Base-by-base conservation (phyloP, 1,140 invertebrate genomes). In the Spodoptera litura region DNA sequence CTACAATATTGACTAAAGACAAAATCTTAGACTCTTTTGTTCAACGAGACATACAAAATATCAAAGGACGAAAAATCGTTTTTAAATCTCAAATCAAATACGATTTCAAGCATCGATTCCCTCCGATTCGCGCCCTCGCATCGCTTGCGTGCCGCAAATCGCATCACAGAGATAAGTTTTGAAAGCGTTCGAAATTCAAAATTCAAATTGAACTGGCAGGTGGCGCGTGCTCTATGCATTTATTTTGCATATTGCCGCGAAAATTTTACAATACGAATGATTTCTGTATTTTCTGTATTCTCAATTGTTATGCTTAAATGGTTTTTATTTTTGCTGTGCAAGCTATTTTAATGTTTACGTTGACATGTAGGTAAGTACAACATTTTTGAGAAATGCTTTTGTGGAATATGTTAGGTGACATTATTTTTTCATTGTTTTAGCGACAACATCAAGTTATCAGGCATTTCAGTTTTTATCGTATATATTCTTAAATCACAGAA, bases 41-140 rank as follows among this genome's bases (percentile, higher is more conserved):
- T 44, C 9, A 10, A 59, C 10, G 5, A 59, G 10, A 59, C n/a
- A 59, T 5, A 38, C 6, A 15, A 15, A 70, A 83, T 82, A 85
- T 88, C 83, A 87, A 83, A 86, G 78, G 83, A 78, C 70, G 80
- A 81, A 59, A 85, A 88, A 89, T 89, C 78, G 51, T 62, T 74
- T 31, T 82, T 74, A 82, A 87, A 88, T 87, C 85, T 81, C 78
- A 66, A 81, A 85, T 87, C 83, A 76, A 85, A 90, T 88, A 81
- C 68, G 79, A 88, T 88, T 88, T 87, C 70, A 84, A 82, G 79
- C 85, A 83, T 87, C 83, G 82, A 83, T 87, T 83, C 87, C 81
- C 82, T 79, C 64, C 85, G 79, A 84, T 84, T 88, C 78, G 73
- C 82, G 66, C 84, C 83, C 85, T 81, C 78, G 70, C 75, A 73